These are phyloP conservation scores for Eilema caniola DNA, from an alignment of 2,888 invertebrate genomes.

Conservation along the genomic window DNA sequence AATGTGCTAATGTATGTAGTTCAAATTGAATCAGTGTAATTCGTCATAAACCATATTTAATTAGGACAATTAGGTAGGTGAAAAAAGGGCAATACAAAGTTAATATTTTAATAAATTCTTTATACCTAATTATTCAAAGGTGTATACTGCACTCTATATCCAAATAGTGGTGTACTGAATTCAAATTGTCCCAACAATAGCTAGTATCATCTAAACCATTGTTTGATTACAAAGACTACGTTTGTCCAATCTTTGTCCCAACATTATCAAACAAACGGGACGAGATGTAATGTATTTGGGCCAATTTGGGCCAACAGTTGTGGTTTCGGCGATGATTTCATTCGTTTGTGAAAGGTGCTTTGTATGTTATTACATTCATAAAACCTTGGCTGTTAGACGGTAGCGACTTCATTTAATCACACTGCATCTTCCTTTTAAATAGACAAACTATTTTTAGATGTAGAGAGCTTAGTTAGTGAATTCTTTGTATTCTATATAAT, in stretches of 20 bases:
- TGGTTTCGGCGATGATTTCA: constrained; percentile 55
- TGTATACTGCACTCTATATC: too few relatives aligned
- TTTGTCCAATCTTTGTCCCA: constrained; percentile 48
- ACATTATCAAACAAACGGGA: constrained; percentile 31
- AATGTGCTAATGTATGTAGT: too few relatives aligned
- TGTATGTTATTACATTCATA: constrained; percentile 36
- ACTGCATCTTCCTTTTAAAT: constrained; percentile 45
- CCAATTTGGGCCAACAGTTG: constrained; percentile 54
- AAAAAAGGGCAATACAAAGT: too few relatives aligned
- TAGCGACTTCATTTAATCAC: constrained; percentile 24
- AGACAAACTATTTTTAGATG: constrained; percentile 31
- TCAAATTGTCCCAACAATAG: too few relatives aligned
- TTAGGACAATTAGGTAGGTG: too few relatives aligned
- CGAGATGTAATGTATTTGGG: constrained; percentile 38
- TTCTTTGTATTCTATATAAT: background rate
- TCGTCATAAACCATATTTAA: too few relatives aligned
- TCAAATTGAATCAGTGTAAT: too few relatives aligned
- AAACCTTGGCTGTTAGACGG: constrained; percentile 53
- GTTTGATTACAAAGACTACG: constrained; percentile 42
- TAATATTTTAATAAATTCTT: too few relatives aligned
- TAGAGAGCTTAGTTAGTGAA: background rate
- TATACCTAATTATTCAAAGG: too few relatives aligned
- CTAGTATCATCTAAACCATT: constrained; percentile 17
- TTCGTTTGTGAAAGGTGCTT: constrained; percentile 59
- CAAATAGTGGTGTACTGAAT: too few relatives aligned